Evolutionary conservation across 2,113 vertebrate species (phyloP), one percentile per base, ranked within the genome.

Genomic region (Laterallus jamaicensis): DNA sequence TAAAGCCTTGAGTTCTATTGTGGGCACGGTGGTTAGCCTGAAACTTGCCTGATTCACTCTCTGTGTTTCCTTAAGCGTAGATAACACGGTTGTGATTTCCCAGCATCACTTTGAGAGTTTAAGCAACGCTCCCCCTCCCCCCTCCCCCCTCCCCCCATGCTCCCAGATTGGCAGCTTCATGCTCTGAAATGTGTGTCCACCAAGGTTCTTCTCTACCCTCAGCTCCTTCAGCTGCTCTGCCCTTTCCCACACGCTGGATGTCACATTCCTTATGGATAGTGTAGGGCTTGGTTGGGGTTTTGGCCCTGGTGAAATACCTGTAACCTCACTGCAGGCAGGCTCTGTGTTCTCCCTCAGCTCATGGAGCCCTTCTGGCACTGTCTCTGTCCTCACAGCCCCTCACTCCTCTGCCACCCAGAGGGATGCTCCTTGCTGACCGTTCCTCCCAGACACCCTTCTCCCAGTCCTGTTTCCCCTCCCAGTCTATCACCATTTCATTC

Each of bases 241-340:
- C 37, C 26, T 66, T 12, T 21, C 37, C 63, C 32, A 0, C 5
- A 0, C 3, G 37, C 37, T 54, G 70, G 26, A 0, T 35, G 66
- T 32, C 76, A 14, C 59, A 32, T 44, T 28, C 49, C 15, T 21
- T 8, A 11, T n/a, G 85, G 82, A 3, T 14, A 81, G 68, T 12
- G 1, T 1, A 24, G 20, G 1, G 8, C 68, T 66, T 24, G 5
- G 18, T 5, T 9, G 2, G 21, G 10, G 18, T 26, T 25, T 15
- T 44, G 60, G 71, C 66, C 31, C 0, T 15, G 22, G 2, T 37
- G 10, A 3, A 22, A 37, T 18, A 6, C 3, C 74, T 68, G 24
- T 26, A 55, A 21, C 17, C 22, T 21, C 11, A 1, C 18, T 6
- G 21, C 16, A 8, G 35, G 10, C 26, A 15, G 58, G 39, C 37